Evolutionary conservation across 2,888 invertebrate species (phyloP).

Genomic region (Rotaria macrura): DNA sequence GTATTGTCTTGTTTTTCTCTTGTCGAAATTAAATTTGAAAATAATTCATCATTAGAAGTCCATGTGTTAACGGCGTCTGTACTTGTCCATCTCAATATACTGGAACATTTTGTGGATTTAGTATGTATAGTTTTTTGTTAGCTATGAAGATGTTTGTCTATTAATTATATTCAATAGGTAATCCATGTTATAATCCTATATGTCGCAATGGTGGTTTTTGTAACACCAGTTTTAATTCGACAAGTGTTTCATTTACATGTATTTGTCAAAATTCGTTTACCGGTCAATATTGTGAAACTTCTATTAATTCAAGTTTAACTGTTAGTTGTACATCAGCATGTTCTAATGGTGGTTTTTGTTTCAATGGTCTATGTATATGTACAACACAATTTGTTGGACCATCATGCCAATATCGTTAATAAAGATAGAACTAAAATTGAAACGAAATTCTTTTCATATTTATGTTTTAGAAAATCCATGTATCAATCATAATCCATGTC

Average conservation of each 20-base stretch:
- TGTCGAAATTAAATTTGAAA: too few species aligned
- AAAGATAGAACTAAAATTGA: background rate
- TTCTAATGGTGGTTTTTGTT: background rate
- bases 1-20: background rate
- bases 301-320: background rate
- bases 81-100: background rate
- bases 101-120: background rate
- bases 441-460: background rate
- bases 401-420: background rate
- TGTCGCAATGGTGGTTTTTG: background rate
- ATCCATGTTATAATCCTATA: background rate
- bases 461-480: background rate
- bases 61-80: background rate
- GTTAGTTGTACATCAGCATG: background rate
- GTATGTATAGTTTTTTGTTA: background rate
- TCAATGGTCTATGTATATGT: background rate
- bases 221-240: background rate
- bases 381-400: background rate
- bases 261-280: background rate
- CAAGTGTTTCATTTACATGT: conserved; percentile 7
- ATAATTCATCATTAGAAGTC: too few species aligned
- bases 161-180: background rate
- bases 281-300: background rate
- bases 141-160: background rate
- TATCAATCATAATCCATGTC: background rate